Evolutionary conservation across 2,888 invertebrate species (phyloP), one percentile per base, ranked within the genome.

Genomic region (Nemotelus pantherinus): DNA sequence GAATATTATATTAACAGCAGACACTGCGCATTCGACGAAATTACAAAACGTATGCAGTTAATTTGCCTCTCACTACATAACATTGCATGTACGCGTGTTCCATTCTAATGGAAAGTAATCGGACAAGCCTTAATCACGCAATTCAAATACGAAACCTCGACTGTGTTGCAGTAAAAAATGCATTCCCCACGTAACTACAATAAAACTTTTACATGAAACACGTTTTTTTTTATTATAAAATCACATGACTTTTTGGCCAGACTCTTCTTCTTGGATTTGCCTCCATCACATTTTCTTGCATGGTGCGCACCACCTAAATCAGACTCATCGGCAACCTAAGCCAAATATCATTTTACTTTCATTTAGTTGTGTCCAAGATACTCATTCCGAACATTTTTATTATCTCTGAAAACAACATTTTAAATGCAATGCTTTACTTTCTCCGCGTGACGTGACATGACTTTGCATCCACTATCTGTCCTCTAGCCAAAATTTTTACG

Each of bases 341-440:
- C 41, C 25, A 39, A 64, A 47, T 39, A 45, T 25, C 25, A 39
- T 45, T 79, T 57, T 80, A 58, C 48, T 74, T 53, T 44, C 53
- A 10, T 43, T 53, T 64, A 41, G 39, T 55, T 76, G 68, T 63
- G 43, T 43, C 43, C 41, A 63, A 63, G 41, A 63, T 63, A 63
- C 10, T 63, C 63, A 41, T 3, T 7, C 6, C 44, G 45, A 44
- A 65, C 65, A 9, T 45, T 43, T 10, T 44, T 65, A 63, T 65
- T 65, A n/a, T 25, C 25, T 63, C 63, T 43, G 25, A 58, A 25
- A 58, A 58, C 10, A 58, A 58, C 58, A 5, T 9, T 63, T 63
- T 43, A 65, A 65, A 65, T 44, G 65, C 65, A 45, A 65, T 47
- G 45, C 65, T 3, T 45, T 3, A 65, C 65, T 65, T 65, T 65